Evolutionary conservation across 2,888 invertebrate species (phyloP).

Genomic region (Hydroisotoma schaefferi): DNA sequence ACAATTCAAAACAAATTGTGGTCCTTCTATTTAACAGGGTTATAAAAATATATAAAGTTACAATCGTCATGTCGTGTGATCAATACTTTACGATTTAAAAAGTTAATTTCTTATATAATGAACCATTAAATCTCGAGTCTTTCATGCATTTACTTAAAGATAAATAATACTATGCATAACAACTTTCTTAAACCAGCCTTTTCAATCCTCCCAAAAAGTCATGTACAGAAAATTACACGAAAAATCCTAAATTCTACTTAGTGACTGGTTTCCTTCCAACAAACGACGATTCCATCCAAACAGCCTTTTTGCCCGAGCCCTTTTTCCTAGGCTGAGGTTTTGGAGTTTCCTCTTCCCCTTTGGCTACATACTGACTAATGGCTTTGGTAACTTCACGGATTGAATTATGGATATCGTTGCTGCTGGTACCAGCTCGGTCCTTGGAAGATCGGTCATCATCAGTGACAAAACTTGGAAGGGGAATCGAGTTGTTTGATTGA

Average conservation of each 20-base stretch:
- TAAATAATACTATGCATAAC: too few relatives aligned
- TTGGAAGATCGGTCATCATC: conserved; percentile 9
- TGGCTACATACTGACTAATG: conserved; percentile 44
- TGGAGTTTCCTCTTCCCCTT: conserved; percentile 30
- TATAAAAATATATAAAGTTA: conserved; percentile 2
- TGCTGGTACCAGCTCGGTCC: not conserved
- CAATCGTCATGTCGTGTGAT: not conserved
- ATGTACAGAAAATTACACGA: too few relatives aligned
- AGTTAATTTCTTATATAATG: not conserved
- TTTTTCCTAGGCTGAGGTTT: conserved; percentile 43
- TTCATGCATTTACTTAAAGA: too few relatives aligned
- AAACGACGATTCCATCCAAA: conserved; percentile 91
- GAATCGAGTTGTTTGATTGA: conserved; percentile 16
- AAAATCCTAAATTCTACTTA: too few relatives aligned
- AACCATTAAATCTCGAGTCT: too few relatives aligned
- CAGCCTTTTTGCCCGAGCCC: conserved; percentile 50
- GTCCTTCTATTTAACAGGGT: not conserved
- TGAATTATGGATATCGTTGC: conserved; percentile 63
- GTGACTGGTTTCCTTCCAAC: conserved; percentile 70
- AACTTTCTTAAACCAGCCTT: too few relatives aligned
- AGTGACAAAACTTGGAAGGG: conserved; percentile 21
- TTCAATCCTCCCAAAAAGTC: too few relatives aligned
- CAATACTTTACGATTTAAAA: not conserved
- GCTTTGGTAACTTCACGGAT: conserved; percentile 90
- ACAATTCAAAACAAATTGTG: too few relatives aligned